phyloP scores from a whole-genome alignment of 2,888 invertebrate genomes.

The Drosophila mimetica region DNA sequence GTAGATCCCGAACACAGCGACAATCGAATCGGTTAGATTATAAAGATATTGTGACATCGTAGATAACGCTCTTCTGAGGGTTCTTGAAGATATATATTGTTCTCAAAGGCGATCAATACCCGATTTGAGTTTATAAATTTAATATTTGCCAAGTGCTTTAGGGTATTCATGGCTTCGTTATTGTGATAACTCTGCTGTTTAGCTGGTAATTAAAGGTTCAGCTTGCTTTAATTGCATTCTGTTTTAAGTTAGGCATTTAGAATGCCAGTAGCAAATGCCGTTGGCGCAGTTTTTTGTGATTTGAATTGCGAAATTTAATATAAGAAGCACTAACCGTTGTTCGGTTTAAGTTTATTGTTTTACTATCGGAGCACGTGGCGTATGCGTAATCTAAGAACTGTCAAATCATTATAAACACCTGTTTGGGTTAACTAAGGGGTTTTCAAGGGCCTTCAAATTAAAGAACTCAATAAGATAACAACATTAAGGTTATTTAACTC shows the following conservation, averaged over 20 bases:
- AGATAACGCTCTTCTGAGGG: no score
- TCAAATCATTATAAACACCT: background rate
- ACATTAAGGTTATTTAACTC: conserved; percentile 25
- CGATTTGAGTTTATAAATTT: background rate
- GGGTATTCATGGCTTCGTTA: background rate
- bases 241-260: conserved; percentile 13
- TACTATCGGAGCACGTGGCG: conserved; percentile 37
- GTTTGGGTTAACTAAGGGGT: background rate
- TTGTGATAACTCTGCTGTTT: background rate
- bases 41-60: conserved; percentile 2
- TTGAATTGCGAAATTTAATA: background rate
- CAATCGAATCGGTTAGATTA: conserved; percentile 19
- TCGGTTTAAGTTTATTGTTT: conserved; percentile 1
- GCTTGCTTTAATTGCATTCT: conserved; percentile 10
- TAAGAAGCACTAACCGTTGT: conserved; percentile 7
- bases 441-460: background rate
- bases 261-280: conserved; percentile 14
- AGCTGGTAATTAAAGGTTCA: conserved; percentile 22
- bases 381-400: conserved; percentile 20
- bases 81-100: background rate
- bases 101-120: no score
- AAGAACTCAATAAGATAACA: background rate
- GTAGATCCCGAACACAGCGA: background rate
- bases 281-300: background rate
- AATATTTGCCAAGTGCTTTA: background rate